Conservation (phyloP, 1,140 invertebrate species). For the Temnothorax curvispinosus region DNA sequence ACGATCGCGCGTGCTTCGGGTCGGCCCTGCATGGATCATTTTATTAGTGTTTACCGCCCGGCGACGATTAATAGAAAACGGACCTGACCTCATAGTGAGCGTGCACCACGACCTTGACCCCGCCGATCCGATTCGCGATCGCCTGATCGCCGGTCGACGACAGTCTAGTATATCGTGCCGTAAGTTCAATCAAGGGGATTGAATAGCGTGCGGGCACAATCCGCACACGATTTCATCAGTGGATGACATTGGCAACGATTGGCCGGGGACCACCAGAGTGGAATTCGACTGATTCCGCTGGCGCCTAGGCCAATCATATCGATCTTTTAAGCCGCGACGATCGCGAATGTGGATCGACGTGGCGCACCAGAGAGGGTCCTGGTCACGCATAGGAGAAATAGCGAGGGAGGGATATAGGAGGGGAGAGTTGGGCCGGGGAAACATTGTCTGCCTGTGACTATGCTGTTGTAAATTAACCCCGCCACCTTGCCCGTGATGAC, state of each 20-base stretch:
- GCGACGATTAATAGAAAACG: constrained; percentile 48
- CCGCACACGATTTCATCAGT: constrained; percentile 9
- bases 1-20: constrained; percentile 82
- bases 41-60: constrained; percentile 59
- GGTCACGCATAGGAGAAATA: constrained; percentile 22
- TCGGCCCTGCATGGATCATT: constrained; percentile 85
- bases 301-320: constrained; percentile 7
- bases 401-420: not conserved
- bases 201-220: not conserved
- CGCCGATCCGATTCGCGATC: constrained; percentile 54
- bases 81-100: constrained; percentile 47
- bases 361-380: constrained; percentile 33
- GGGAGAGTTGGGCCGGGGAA: not conserved
- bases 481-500: constrained; percentile 79
- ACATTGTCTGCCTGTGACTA: constrained; percentile 59
- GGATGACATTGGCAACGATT: constrained; percentile 32
- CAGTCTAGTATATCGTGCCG: not conserved
- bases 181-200: not conserved
- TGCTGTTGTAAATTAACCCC: constrained; percentile 75
- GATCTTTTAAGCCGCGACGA: constrained; percentile 20
- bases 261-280: not conserved
- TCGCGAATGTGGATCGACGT: constrained; percentile 30
- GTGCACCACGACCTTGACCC: constrained; percentile 46
- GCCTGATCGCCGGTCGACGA: not conserved
- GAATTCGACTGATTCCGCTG: constrained; percentile 35